Conservation (phyloP, 35 echinoderm and acorn worm genomes). For the Heliocidaris erythrogramma region DNA sequence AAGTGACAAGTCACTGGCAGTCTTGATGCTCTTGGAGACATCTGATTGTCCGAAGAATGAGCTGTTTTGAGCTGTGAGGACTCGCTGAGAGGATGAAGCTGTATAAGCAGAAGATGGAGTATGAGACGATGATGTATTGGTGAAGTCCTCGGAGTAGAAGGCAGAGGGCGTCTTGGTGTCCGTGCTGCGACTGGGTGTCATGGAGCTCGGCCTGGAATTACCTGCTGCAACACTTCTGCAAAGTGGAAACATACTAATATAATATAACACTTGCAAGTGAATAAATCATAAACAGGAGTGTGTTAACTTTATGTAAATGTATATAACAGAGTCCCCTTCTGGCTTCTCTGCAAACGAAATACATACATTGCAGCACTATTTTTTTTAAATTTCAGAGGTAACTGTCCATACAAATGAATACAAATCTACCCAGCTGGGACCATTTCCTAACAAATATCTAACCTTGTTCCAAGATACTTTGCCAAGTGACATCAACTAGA, state of each 20-base stretch:
- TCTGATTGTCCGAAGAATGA: conserved; percentile 25
- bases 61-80: conserved; percentile 28
- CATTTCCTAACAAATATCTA: too few relatives aligned
- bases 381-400: too few relatives aligned
- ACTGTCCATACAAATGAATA: too few relatives aligned
- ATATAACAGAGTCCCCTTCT: too few relatives aligned
- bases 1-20: conserved; percentile 26
- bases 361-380: too few relatives aligned
- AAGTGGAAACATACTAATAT: neutral
- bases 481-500: too few relatives aligned
- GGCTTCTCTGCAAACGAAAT: too few relatives aligned
- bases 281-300: neutral
- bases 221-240: conserved; percentile 63
- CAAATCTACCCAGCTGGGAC: too few relatives aligned
- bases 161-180: conserved; percentile 55
- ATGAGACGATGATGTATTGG: conserved; percentile 42
- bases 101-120: neutral
- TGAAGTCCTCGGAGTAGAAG: conserved; percentile 82
- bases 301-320: too few relatives aligned
- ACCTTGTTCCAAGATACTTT: too few relatives aligned
- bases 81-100: neutral
- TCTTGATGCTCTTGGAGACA: conserved; percentile 18
- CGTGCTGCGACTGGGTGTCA: conserved; percentile 7
- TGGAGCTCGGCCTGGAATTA: conserved; percentile 19
- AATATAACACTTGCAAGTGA: neutral